A percentile compares a stretch with the other conserved stretches of the same genome.
Conservation (phyloP, 1,140 invertebrate genomes). For the Rhagoletis zephyria region DNA sequence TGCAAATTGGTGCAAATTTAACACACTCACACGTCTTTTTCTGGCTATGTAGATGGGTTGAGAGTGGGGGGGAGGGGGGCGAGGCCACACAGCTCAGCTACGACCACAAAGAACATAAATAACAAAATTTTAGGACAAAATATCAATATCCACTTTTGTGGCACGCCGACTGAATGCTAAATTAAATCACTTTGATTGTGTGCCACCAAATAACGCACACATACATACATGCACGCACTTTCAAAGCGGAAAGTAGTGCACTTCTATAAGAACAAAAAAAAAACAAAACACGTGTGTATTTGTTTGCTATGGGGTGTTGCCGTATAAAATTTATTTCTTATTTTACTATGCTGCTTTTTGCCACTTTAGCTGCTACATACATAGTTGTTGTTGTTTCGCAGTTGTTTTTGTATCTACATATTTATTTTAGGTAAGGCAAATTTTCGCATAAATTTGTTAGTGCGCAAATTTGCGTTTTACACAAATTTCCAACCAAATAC, state of each 20-base stretch:
- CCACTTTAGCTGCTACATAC: not conserved
- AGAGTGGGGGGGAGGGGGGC: not conserved
- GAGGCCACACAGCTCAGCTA: not conserved
- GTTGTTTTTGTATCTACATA: no score
- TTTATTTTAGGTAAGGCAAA: not conserved
- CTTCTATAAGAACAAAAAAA: not conserved
- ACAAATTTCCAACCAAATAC: not conserved
- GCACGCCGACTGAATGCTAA: constrained; percentile 56
- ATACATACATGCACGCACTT: not conserved
- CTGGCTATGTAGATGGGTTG: constrained; percentile 4
- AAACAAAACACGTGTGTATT: not conserved
- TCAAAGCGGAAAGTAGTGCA: not conserved
- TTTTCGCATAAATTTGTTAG: constrained; percentile 44
- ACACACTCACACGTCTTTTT: constrained; percentile 31
- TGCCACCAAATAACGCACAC: not conserved
- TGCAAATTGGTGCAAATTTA: constrained; percentile 54
- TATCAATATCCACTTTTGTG: constrained; percentile 59
- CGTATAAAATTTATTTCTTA: constrained; percentile 50
- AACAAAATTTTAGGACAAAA: constrained; percentile 57
- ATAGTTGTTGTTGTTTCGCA: not conserved
- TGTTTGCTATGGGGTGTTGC: not conserved
- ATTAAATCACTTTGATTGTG: constrained; percentile 1
- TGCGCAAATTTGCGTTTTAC: constrained; percentile 34
- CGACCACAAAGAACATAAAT: constrained; percentile 57
- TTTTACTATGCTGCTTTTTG: constrained; percentile 20